phyloP scores from a whole-genome alignment of 2,888 invertebrate species.

The Xylocampa areola region DNA sequence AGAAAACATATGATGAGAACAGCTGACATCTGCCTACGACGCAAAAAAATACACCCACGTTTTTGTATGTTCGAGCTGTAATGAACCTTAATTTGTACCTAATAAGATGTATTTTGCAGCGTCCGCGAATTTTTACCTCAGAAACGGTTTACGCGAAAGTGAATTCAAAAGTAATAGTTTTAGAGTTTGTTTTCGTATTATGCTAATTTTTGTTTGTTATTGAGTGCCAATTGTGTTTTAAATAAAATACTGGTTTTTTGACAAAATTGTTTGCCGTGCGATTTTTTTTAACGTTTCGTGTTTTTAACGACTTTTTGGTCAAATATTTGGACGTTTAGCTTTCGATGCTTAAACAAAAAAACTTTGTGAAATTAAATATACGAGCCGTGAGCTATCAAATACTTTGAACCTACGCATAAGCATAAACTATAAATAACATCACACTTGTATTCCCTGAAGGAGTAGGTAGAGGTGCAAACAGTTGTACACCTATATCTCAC shows the following conservation, averaged over 20 bases:
- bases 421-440: too few species aligned
- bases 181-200: slow-evolving; percentile 39
- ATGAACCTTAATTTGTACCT: rapidly evolving
- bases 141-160: slow-evolving; percentile 24
- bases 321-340: too few species aligned
- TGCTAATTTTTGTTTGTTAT: slow-evolving; percentile 17
- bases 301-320: slow-evolving; percentile 37
- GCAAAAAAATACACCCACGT: slow-evolving; percentile 65
- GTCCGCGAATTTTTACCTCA: background rate
- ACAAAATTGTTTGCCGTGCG: background rate
- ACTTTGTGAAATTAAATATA: too few species aligned
- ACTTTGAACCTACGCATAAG: too few species aligned
- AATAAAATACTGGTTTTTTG: slow-evolving; percentile 22
- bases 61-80: slow-evolving; percentile 1
- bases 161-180: slow-evolving; percentile 22
- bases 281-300: slow-evolving; percentile 17
- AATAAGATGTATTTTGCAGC: slow-evolving; percentile 1
- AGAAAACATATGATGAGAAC: slow-evolving; percentile 79
- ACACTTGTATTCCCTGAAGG: too few species aligned
- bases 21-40: slow-evolving; percentile 77
- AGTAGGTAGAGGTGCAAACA: too few species aligned
- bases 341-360: too few species aligned
- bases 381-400: too few species aligned
- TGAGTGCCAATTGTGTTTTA: background rate
- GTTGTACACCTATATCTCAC: too few species aligned